A percentile compares a stretch with the other conserved stretches of the same genome.
These are phyloP conservation scores for Drosophila neonasuta DNA, from an alignment of 2,888 invertebrate genomes.

Conservation along the genomic window DNA sequence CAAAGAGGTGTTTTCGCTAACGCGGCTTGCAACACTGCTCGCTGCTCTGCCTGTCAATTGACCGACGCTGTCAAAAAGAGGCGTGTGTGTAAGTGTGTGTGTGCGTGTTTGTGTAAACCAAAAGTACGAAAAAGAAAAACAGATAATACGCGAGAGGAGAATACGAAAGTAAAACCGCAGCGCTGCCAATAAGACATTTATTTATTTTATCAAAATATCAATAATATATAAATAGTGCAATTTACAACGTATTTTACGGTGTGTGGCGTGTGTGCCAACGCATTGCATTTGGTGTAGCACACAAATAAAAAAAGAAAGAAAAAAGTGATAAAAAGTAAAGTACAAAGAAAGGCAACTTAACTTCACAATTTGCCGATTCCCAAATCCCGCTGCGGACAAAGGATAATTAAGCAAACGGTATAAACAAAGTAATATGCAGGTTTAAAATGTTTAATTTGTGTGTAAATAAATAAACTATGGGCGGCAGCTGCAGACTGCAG, in stretches of 20 bases:
- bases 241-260: conserved; percentile 22
- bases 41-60: conserved; percentile 35
- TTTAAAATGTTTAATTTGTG: conserved; percentile 14
- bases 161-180: conserved; percentile 46
- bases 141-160: conserved; percentile 54
- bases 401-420: conserved; percentile 69
- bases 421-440: conserved; percentile 25
- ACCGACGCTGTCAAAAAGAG: conserved; percentile 59
- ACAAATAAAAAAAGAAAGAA: conserved; percentile 26
- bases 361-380: conserved; percentile 29
- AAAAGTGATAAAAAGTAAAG: conserved; percentile 64
- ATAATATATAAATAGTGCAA: conserved; percentile 37
- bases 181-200: conserved; percentile 51
- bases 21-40: conserved; percentile 45
- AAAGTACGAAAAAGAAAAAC: conserved; percentile 57
- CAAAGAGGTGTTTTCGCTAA: conserved; percentile 33
- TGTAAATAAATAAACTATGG: conserved; percentile 12
- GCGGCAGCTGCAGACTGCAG: conserved; percentile 35
- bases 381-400: conserved; percentile 61
- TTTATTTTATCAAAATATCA: conserved; percentile 45
- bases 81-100: conserved; percentile 55
- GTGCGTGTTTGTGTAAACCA: conserved; percentile 60
- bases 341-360: conserved; percentile 54
- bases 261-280: conserved; percentile 35
- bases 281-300: conserved; percentile 36